phyloP scores from a whole-genome alignment of 2,797 vertebrate genomes.

The Peromyscus melanophrys region DNA sequence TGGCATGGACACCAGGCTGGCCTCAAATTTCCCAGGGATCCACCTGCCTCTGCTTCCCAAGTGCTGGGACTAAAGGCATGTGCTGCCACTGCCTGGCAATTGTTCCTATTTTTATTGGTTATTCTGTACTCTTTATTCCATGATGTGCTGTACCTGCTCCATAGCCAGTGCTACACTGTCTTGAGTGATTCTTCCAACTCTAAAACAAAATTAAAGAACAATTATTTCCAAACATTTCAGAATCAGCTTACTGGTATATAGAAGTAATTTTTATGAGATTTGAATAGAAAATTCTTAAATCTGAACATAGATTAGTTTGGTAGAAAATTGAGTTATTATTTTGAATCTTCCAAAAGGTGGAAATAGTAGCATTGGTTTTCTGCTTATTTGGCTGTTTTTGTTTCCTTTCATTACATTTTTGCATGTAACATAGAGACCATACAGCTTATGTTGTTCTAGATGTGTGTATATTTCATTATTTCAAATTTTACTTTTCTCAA shows the following conservation, averaged over 20 bases:
- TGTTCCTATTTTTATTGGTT: background rate
- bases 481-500: background rate
- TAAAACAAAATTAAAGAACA: background rate
- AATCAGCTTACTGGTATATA: slow-evolving; percentile 11
- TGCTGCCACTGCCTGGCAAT: background rate
- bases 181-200: background rate
- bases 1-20: background rate
- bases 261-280: background rate
- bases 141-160: background rate
- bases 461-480: slow-evolving; percentile 29
- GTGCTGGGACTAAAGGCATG: background rate
- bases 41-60: background rate
- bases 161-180: background rate
- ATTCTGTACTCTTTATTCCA: background rate
- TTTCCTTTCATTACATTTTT: slow-evolving; percentile 23
- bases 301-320: background rate
- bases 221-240: background rate
- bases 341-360: background rate
- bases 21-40: background rate
- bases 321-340: background rate
- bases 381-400: background rate
- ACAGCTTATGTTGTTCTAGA: background rate
- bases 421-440: background rate
- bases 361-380: background rate
- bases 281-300: background rate